These are phyloP conservation scores for Dorcus hopei DNA, from an alignment of 2,888 invertebrate species.

Conservation along the genomic window DNA sequence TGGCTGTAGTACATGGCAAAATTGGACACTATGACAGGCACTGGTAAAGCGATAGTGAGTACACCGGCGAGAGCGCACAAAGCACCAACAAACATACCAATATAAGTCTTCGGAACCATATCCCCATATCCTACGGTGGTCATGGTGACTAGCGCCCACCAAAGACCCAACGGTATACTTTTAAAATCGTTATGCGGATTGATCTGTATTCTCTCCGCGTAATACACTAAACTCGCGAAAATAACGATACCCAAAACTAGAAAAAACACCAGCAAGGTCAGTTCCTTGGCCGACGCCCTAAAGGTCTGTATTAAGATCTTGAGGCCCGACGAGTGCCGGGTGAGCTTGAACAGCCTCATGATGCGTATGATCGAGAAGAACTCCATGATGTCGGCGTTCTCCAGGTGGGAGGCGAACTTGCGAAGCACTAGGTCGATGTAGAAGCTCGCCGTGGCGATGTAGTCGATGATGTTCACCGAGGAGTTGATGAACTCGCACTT, in stretches of 20 bases:
- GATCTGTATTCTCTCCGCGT: conserved; percentile 88
- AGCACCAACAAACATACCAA: conserved; percentile 98
- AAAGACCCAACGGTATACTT: conserved; percentile 94
- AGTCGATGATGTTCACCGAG: conserved; percentile 97
- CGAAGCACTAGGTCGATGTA: conserved; percentile 91
- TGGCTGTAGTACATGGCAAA: conserved; percentile 97
- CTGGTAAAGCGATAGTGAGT: conserved; percentile 96
- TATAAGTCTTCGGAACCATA: conserved; percentile 97
- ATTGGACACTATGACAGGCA: conserved; percentile 99
- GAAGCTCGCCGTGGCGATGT: conserved; percentile 97
- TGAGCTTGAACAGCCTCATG: conserved; percentile 95
- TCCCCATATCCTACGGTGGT: conserved; percentile 98
- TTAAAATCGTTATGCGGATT: conserved; percentile 97
- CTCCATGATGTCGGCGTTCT: conserved; percentile 94
- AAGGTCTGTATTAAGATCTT: conserved; percentile 98
- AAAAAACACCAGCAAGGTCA: conserved; percentile 95
- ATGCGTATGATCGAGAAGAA: conserved; percentile 97
- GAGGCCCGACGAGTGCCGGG: conserved; percentile 93
- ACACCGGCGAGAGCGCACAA: conserved; percentile 98
- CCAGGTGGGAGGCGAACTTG: conserved; percentile 84
- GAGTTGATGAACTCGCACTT: conserved; percentile 93
- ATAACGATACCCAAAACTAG: conserved; percentile 96
- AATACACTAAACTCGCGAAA: conserved; percentile 97
- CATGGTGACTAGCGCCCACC: conserved; percentile 99
- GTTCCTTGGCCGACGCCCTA: conserved; percentile 94